These are phyloP conservation scores for Scarus forsteni DNA, from an alignment of 2,797 vertebrate species.

Conservation along the genomic window DNA sequence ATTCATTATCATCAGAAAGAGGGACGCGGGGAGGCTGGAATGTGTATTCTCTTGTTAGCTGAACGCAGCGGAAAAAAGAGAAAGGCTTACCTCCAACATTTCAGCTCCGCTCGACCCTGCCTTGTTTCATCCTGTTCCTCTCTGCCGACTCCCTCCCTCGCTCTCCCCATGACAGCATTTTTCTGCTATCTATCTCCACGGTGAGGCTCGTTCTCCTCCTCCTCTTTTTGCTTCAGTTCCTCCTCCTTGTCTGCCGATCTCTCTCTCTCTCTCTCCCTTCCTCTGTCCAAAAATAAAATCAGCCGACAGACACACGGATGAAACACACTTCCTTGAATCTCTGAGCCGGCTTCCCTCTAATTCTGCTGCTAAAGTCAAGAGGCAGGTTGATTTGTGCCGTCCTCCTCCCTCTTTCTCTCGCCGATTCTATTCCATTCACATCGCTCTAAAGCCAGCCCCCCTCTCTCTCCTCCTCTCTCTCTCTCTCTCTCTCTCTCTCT, in stretches of 20 bases:
- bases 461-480: constrained; percentile 68
- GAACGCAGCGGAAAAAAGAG: constrained; percentile 32
- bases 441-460: constrained; percentile 81
- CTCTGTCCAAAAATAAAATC: constrained; percentile 73
- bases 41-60: constrained; percentile 38
- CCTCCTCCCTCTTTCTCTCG: constrained; percentile 74
- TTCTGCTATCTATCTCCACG: constrained; percentile 79
- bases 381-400: constrained; percentile 85
- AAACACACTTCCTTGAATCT: constrained; percentile 61
- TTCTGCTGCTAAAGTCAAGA: constrained; percentile 78
- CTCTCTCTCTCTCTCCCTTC: constrained; percentile 44
- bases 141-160: constrained; percentile 77
- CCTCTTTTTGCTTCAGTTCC: constrained; percentile 51
- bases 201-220: constrained; percentile 63
- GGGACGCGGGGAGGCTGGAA: constrained; percentile 42
- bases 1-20: constrained; percentile 61
- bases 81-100: constrained; percentile 82
- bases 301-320: constrained; percentile 10
- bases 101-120: constrained; percentile 80
- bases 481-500: constrained; percentile 59
- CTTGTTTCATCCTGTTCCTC: constrained; percentile 81
- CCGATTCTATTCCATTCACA: constrained; percentile 86
- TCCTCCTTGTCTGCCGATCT: constrained; percentile 63
- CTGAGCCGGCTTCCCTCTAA: constrained; percentile 44
- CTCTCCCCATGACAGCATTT: constrained; percentile 84